These are phyloP conservation scores for Cyclina sinensis DNA, from an alignment of 1,140 invertebrate genomes.

Conservation along the genomic window DNA sequence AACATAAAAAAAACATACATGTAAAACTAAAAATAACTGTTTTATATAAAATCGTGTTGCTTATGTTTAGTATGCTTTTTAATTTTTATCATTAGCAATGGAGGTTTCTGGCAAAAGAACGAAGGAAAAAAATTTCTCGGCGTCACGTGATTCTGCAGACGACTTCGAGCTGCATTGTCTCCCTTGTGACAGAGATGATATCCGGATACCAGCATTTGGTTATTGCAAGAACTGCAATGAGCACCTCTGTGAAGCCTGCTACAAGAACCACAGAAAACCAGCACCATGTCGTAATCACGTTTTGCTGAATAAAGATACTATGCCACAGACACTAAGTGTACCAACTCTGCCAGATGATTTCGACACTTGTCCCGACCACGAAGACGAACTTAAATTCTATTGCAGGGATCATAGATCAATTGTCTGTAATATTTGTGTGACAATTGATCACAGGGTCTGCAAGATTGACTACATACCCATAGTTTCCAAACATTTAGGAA, in stretches of 20 bases:
- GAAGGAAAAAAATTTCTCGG: not conserved
- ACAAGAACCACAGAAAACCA: not conserved
- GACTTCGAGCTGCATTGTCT: not conserved
- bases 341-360: not conserved
- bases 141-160: not conserved
- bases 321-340: not conserved
- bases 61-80: too few species aligned
- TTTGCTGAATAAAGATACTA: not conserved
- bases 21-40: not conserved
- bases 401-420: not conserved
- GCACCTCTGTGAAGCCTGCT: constrained; percentile 1
- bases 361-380: not conserved
- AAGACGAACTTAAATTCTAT: not conserved
- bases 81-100: not conserved
- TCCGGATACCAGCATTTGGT: not conserved
- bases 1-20: not conserved
- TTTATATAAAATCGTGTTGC: too few species aligned
- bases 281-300: not conserved
- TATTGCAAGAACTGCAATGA: not conserved
- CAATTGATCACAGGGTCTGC: not conserved
- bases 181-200: constrained; percentile 12
- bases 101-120: not conserved
- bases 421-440: not conserved
- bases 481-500: not conserved
- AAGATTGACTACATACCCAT: not conserved